Evolutionary conservation across 2,113 vertebrate species (phyloP).

Genomic region (Alligator sinensis): DNA sequence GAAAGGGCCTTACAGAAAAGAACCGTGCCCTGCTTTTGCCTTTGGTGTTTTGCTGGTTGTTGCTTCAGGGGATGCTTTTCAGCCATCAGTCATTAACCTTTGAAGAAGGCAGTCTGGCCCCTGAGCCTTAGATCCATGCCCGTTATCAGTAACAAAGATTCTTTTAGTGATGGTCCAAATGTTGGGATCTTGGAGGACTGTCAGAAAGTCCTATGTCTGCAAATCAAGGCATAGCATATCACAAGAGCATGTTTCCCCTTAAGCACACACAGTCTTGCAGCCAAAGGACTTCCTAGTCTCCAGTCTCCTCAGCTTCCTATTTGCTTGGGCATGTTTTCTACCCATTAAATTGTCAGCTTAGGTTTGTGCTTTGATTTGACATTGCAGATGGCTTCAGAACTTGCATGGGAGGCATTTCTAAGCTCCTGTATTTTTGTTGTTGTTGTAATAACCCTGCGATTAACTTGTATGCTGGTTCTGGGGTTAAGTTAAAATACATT

Average conservation of each 20-base stretch:
- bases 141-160: fast-evolving
- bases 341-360: neutral
- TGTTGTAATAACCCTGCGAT: neutral
- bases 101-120: neutral
- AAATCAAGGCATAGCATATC: neutral
- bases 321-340: too few relatives aligned
- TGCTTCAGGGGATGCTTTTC: neutral
- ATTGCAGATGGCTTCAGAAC: neutral
- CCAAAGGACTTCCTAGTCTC: neutral
- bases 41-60: neutral
- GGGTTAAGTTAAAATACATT: neutral
- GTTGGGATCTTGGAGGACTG: neutral
- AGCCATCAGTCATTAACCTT: neutral
- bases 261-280: neutral
- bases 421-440: neutral
- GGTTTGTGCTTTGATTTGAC: neutral
- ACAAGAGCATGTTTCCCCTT: neutral
- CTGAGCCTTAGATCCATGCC: neutral
- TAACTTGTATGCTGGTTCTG: neutral
- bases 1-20: neutral
- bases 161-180: neutral
- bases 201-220: neutral
- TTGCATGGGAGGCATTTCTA: neutral
- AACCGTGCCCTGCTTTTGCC: neutral
- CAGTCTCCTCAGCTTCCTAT: neutral